A percentile compares a stretch with the other conserved stretches of the same genome.
Conservation (phyloP, 1,140 invertebrate genomes). For the Drosophila mojavensis region DNA sequence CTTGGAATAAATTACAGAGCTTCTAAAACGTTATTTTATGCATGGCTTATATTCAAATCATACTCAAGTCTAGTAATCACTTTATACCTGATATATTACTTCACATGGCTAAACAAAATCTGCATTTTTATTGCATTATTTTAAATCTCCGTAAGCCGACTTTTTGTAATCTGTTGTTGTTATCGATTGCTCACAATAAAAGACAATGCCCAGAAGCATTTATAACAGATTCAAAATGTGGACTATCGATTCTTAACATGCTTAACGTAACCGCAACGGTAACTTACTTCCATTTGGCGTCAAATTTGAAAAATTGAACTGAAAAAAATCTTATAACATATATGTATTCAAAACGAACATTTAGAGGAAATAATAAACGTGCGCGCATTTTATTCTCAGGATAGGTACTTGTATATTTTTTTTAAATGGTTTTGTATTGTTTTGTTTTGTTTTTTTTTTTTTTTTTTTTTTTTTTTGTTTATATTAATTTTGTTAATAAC, state of each 20-base stretch:
- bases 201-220: too few species aligned
- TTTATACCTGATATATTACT: background rate
- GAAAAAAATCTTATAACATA: slow-evolving; percentile 8
- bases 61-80: too few species aligned
- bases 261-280: background rate
- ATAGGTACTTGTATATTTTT: slow-evolving; percentile 82
- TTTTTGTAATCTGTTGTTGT: too few species aligned
- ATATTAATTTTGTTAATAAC: slow-evolving; percentile 83
- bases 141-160: background rate
- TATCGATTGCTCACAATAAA: too few species aligned
- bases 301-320: slow-evolving; percentile 6
- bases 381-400: slow-evolving; percentile 81
- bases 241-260: background rate
- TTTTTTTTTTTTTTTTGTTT: slow-evolving; percentile 62
- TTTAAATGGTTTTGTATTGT: slow-evolving; percentile 74
- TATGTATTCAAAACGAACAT: slow-evolving; percentile 58
- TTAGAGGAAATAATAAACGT: slow-evolving; percentile 82
- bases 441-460: slow-evolving; percentile 37
- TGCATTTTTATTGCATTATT: background rate
- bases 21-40: background rate
- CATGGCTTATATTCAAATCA: too few species aligned
- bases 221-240: too few species aligned
- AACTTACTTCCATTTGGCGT: background rate
- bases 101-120: background rate
- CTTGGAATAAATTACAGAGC: background rate